These are phyloP conservation scores for Urocitellus parryii DNA, from an alignment of 2,113 vertebrate species.

Conservation along the genomic window DNA sequence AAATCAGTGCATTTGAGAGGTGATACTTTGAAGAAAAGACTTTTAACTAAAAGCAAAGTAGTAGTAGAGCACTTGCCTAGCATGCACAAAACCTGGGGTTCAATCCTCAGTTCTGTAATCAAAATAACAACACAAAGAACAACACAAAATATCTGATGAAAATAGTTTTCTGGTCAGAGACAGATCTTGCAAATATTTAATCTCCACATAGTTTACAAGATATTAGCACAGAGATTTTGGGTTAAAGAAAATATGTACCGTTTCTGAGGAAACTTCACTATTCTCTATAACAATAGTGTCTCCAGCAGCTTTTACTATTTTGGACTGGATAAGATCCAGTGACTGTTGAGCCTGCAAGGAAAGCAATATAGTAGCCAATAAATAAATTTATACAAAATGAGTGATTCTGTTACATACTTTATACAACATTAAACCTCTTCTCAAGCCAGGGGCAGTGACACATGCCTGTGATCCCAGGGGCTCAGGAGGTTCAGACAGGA, in stretches of 20 bases:
- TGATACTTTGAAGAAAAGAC: not conserved
- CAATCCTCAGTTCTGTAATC: not conserved
- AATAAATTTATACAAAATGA: not conserved
- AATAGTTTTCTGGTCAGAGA: not conserved
- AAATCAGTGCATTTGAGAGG: constrained; percentile 26
- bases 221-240: not conserved
- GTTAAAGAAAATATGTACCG: constrained; percentile 84
- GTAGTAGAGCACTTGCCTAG: no score
- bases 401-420: not conserved
- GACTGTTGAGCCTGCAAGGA: constrained; percentile 94
- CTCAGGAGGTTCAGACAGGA: no score
- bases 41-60: not conserved
- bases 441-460: not conserved
- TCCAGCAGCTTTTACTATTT: constrained; percentile 92
- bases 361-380: not conserved
- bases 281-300: constrained; percentile 94
- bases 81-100: not conserved
- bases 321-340: constrained; percentile 94
- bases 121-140: not conserved
- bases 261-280: constrained; percentile 91
- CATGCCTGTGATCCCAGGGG: no score
- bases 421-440: constrained; percentile 38
- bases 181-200: not conserved
- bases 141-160: not conserved
- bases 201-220: constrained; percentile 32